phyloP scores from a whole-genome alignment of 2,888 invertebrate genomes.

The Agrypnus murinus region DNA sequence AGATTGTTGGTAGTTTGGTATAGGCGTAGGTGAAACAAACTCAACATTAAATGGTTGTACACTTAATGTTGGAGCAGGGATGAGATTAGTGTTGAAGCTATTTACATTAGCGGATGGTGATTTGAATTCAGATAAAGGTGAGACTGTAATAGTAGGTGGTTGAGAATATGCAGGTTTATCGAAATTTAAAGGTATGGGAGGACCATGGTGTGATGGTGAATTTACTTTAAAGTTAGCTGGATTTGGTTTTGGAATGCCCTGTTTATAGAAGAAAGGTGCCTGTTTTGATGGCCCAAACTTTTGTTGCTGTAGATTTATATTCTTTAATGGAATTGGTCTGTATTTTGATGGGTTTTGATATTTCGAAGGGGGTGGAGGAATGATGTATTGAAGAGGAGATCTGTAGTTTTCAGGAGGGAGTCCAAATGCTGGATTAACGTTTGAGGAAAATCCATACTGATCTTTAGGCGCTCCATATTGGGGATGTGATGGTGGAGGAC shows the following conservation, averaged over 20 bases:
- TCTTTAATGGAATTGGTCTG: slow-evolving; percentile 21
- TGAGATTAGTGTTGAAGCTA: not conserved
- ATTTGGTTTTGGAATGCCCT: slow-evolving; percentile 1
- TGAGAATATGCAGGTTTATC: slow-evolving; percentile 30
- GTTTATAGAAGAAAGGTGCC: slow-evolving; percentile 29
- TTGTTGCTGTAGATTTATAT: slow-evolving; percentile 13
- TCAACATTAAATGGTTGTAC: not conserved
- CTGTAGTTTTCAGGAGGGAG: slow-evolving; percentile 50
- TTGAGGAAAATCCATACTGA: slow-evolving; percentile 37
- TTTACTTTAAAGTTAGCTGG: not conserved
- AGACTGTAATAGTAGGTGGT: not conserved
- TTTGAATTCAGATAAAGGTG: too few species aligned
- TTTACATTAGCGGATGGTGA: slow-evolving; percentile 31
- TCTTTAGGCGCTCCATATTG: slow-evolving; percentile 29
- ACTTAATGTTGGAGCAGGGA: not conserved
- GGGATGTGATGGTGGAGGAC: slow-evolving; percentile 32
- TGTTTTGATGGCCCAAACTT: slow-evolving; percentile 23
- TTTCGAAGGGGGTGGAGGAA: slow-evolving; percentile 38
- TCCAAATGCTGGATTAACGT: slow-evolving; percentile 41
- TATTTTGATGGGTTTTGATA: slow-evolving; percentile 33
- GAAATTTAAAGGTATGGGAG: slow-evolving; percentile 57
- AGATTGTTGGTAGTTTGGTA: not conserved
- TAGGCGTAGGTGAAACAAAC: not conserved
- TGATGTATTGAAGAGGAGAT: slow-evolving; percentile 50
- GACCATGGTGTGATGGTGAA: slow-evolving; percentile 39